Evolutionary conservation across 2,888 invertebrate genomes (phyloP).

Genomic region (Xylota sylvarum): DNA sequence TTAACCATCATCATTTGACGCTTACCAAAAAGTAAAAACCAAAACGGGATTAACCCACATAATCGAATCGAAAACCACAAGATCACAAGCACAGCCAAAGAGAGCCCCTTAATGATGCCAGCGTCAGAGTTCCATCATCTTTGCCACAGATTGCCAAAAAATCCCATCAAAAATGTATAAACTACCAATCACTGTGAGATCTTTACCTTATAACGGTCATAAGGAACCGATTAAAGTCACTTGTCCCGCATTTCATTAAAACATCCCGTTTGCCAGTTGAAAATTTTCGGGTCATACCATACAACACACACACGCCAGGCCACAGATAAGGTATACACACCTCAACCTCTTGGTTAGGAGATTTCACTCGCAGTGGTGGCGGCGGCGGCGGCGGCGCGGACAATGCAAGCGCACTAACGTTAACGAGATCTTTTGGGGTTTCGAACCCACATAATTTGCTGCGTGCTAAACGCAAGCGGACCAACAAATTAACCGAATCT

Average conservation of each 20-base stretch:
- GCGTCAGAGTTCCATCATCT: constrained; percentile 41
- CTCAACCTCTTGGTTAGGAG: constrained; percentile 1
- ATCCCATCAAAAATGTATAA: constrained; percentile 56
- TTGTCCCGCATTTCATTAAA: constrained; percentile 74
- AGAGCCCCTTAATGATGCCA: constrained; percentile 28
- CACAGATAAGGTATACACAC: constrained; percentile 41
- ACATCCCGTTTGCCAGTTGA: constrained; percentile 42
- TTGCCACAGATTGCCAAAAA: constrained; percentile 19
- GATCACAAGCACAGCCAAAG: constrained; percentile 10
- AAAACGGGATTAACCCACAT: constrained; percentile 71
- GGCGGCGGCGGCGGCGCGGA: neutral
- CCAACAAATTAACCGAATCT: constrained; percentile 68
- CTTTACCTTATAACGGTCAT: constrained; percentile 74
- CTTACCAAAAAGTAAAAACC: constrained; percentile 31
- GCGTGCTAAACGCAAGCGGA: constrained; percentile 72
- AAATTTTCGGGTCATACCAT: constrained; percentile 64
- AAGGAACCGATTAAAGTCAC: constrained; percentile 75
- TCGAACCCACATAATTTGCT: constrained; percentile 70
- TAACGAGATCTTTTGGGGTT: constrained; percentile 68
- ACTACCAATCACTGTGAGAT: constrained; percentile 60
- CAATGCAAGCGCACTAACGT: constrained; percentile 43
- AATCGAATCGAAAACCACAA: constrained; percentile 49
- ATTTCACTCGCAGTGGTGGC: constrained; percentile 18
- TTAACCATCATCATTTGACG: constrained; percentile 60
- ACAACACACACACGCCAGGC: constrained; percentile 16